phyloP scores from a whole-genome alignment of 2,113 vertebrate species.

The Pluvialis apricaria region DNA sequence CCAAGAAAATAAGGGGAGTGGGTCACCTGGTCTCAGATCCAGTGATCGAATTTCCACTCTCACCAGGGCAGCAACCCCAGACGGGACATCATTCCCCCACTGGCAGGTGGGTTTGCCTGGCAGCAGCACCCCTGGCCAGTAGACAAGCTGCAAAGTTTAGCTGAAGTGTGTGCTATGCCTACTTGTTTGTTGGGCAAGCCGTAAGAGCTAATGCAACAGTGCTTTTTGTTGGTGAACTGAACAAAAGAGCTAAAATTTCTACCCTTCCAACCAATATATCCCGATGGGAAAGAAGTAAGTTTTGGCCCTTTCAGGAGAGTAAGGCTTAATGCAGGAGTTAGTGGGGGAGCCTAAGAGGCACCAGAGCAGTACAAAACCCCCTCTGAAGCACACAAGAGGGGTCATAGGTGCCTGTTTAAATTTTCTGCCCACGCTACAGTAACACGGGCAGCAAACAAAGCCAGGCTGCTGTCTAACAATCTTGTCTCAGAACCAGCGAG shows the following conservation, averaged over 20 bases:
- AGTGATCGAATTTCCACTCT: not conserved
- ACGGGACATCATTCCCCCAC: accelerated
- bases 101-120: not conserved
- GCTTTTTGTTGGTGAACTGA: not conserved
- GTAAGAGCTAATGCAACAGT: not conserved
- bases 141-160: not conserved
- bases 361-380: not conserved
- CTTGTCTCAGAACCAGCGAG: not conserved
- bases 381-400: slow-evolving; percentile 7
- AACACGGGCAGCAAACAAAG: not conserved
- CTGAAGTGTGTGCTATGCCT: not conserved
- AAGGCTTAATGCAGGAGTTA: not conserved
- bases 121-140: not conserved
- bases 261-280: not conserved
- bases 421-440: not conserved
- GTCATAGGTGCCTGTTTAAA: not conserved
- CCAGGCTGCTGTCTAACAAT: not conserved
- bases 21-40: not conserved
- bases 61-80: not conserved
- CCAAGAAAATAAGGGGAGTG: not conserved
- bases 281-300: not conserved
- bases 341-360: not conserved
- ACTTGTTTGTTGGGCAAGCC: not conserved
- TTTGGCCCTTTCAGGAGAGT: not conserved
- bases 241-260: not conserved